Evolutionary conservation across 1,140 invertebrate species (phyloP), one percentile per base, ranked within the genome.

Genomic region (Lepidotrigona ventralis): DNA sequence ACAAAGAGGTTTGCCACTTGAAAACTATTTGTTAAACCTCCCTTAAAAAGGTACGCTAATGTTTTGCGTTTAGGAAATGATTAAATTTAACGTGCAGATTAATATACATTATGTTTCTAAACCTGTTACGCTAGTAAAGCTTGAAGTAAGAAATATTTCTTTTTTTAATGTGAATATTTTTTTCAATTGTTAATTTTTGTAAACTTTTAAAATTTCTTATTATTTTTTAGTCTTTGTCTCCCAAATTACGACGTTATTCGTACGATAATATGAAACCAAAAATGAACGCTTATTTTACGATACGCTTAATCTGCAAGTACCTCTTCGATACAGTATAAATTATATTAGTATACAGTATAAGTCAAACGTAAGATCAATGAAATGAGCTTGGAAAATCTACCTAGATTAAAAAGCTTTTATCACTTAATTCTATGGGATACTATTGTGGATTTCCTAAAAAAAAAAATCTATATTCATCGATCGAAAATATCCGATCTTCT

Each of bases 11-110:
- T 84, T 26, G 6, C 33, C 78, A 69, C 21, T 60, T 60, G 29
- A 82, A 68, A 86, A 77, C 58, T 46, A 83, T 46, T 14, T 72
- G 75, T 66, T 51, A 54, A 85, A 86, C 29, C 19, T 80, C 26
- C 66, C 15, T 69, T n/a, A 53, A 63, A 51, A 68, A 84, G 51
- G 23, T 86, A 66, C n/a, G 54, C 63, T 80, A 33, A 58, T 60
- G 12, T 8, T 29, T 26, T 51, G 9, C 15, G 23, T 53, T 51
- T 33, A 53, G 19, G 21, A 69, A 60, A 33, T 29, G 46, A 60
- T 79, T 71, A 33, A 74, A 75, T 81, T 46, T 53, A 72, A 74
- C 23, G 33, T 33, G 58, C 23, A 21, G 54, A 79, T 74, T 54
- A 15, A n/a, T 54, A 2, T 53, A 81, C 23, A 74, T 26, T 17